Evolutionary conservation across 2,113 vertebrate species (phyloP).

Genomic region (Chionis minor): DNA sequence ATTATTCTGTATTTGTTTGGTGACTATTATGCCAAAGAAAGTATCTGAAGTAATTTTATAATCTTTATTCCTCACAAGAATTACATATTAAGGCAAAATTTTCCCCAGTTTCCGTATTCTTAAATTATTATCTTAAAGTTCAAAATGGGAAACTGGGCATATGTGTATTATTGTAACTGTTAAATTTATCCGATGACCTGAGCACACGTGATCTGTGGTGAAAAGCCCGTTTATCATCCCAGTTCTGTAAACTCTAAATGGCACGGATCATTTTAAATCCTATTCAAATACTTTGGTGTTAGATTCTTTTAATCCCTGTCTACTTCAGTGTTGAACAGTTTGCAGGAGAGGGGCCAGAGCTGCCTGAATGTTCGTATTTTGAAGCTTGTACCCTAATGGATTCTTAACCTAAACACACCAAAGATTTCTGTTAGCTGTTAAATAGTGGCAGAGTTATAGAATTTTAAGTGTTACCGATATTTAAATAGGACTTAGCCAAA

Average conservation of each 20-base stretch:
- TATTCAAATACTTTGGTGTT: background rate
- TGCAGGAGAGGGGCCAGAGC: constrained; percentile 43
- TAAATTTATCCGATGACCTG: background rate
- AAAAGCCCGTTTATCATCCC: background rate
- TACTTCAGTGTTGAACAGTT: background rate
- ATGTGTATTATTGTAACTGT: background rate
- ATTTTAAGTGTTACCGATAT: constrained; percentile 63
- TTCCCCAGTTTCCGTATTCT: background rate
- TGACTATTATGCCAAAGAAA: constrained; percentile 58
- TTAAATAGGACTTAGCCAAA: constrained; percentile 78
- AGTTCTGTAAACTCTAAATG: background rate
- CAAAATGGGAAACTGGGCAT: background rate
- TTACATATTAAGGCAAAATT: background rate
- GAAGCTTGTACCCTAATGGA: constrained; percentile 50
- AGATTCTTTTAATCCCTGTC: background rate
- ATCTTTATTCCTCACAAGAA: background rate
- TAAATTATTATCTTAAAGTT: constrained; percentile 11
- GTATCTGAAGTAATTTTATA: background rate
- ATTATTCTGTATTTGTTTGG: background rate
- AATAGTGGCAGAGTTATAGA: constrained; percentile 58
- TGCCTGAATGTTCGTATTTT: constrained; percentile 66
- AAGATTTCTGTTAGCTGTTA: constrained; percentile 77
- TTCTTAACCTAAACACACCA: constrained; percentile 76
- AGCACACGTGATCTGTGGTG: background rate
- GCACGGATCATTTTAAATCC: background rate